Percentiles rank a stretch among this genome's conserved stretches.
Evolutionary conservation across 2,888 invertebrate species (phyloP).

Genomic region (Xestia ashworthii): DNA sequence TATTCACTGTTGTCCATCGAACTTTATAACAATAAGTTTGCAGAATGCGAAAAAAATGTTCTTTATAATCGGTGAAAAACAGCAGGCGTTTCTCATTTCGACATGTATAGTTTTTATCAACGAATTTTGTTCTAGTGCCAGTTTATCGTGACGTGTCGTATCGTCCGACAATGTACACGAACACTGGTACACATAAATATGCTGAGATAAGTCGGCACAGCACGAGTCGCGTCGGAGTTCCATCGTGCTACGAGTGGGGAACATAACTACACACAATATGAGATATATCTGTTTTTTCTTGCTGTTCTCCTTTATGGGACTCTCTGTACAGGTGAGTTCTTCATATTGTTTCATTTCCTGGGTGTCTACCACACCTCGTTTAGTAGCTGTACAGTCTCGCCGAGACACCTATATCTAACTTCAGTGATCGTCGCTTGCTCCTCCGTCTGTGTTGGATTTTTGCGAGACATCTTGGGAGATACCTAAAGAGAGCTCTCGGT

Average conservation of each 20-base stretch:
- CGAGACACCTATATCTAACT: neutral
- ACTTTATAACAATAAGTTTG: neutral
- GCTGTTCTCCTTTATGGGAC: conserved; percentile 63
- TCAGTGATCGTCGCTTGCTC: neutral
- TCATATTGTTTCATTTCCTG: neutral
- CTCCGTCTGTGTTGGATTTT: neutral
- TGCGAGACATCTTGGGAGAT: neutral
- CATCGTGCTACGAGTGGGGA: conserved; percentile 5
- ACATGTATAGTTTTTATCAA: neutral
- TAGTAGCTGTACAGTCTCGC: neutral
- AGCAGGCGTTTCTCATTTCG: neutral
- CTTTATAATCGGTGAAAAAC: neutral
- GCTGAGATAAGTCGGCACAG: conserved; percentile 30
- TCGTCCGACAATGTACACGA: conserved; percentile 39
- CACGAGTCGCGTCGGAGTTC: conserved; percentile 36
- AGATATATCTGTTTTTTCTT: conserved; percentile 51
- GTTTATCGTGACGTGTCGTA: conserved; percentile 46
- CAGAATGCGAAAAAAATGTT: neutral
- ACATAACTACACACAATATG: conserved; percentile 43
- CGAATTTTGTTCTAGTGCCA: neutral
- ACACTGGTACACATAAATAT: conserved; percentile 49
- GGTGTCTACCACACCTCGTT: neutral
- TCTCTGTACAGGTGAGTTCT: conserved; percentile 72
- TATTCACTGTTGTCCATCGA: neutral
- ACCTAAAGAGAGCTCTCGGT: neutral